These are phyloP conservation scores for Spilarctia lutea DNA, from an alignment of 2,888 invertebrate species.

Conservation along the genomic window DNA sequence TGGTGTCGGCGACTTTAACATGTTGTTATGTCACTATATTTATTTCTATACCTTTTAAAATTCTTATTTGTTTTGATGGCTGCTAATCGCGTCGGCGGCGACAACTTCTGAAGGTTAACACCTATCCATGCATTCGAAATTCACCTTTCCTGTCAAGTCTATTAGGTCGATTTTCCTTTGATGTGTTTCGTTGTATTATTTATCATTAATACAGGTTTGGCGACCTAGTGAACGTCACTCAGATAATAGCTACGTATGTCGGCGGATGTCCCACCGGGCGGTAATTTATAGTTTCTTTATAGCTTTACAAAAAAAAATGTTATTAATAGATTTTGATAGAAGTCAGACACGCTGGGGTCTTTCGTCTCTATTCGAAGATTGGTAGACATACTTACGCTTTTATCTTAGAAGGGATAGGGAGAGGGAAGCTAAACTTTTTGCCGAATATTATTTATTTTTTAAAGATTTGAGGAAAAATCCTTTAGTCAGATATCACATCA, in stretches of 20 bases:
- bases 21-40: slow-evolving; percentile 44
- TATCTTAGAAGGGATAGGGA: neutral
- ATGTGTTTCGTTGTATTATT: slow-evolving; percentile 45
- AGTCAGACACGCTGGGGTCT: neutral
- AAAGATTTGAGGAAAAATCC: too few species aligned
- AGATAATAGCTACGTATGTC: slow-evolving; percentile 51
- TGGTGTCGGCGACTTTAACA: slow-evolving; percentile 18
- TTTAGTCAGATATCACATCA: too few species aligned
- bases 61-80: slow-evolving; percentile 53
- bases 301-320: slow-evolving; percentile 9
- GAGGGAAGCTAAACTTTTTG: neutral
- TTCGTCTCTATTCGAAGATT: neutral
- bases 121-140: slow-evolving; percentile 30
- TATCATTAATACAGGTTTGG: slow-evolving; percentile 69
- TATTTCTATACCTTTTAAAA: slow-evolving; percentile 49
- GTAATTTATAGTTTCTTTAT: slow-evolving; percentile 31
- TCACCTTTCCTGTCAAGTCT: slow-evolving; percentile 27
- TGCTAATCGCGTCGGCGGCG: slow-evolving; percentile 53
- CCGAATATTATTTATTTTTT: neutral
- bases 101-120: slow-evolving; percentile 64
- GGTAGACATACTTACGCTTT: neutral
- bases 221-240: slow-evolving; percentile 60
- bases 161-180: slow-evolving; percentile 44
- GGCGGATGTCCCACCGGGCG: slow-evolving; percentile 32
- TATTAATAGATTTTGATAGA: slow-evolving; percentile 5